phyloP scores from a whole-genome alignment of 1,140 invertebrate genomes.

The Penaeus indicus region DNA sequence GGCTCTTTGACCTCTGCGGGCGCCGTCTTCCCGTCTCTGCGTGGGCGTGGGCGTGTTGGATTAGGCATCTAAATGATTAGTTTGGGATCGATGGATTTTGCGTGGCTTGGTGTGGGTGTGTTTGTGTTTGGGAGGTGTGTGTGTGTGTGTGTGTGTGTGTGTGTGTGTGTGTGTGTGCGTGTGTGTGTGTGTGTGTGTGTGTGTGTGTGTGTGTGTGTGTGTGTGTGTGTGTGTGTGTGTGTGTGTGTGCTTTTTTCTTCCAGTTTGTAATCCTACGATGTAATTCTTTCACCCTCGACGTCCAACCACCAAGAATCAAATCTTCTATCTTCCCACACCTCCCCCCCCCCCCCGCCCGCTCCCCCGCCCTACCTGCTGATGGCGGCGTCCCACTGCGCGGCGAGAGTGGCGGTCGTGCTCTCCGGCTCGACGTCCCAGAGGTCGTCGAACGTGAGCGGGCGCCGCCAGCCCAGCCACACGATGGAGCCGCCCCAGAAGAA shows the following conservation, averaged over 20 bases:
- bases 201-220: too few relatives aligned
- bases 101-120: too few relatives aligned
- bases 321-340: not conserved
- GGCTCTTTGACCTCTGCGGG: not conserved
- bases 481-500: conserved; percentile 47
- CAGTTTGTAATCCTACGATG: not conserved
- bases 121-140: not conserved
- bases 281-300: too few relatives aligned
- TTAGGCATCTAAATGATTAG: too few relatives aligned
- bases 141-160: too few relatives aligned
- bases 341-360: not conserved
- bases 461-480: conserved; percentile 40
- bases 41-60: not conserved
- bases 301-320: too few relatives aligned
- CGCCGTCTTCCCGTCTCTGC: not conserved
- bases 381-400: not conserved
- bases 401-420: not conserved
- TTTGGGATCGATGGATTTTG: too few relatives aligned
- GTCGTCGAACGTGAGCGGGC: conserved; percentile 48
- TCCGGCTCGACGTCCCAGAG: conserved; percentile 32
- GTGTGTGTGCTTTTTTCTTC: not conserved
- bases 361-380: conserved; percentile 3
- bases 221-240: too few relatives aligned
- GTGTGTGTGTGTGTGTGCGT: too few relatives aligned
- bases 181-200: too few relatives aligned